Conservation (phyloP, 2,113 vertebrate species). For the Eclectus roratus region DNA sequence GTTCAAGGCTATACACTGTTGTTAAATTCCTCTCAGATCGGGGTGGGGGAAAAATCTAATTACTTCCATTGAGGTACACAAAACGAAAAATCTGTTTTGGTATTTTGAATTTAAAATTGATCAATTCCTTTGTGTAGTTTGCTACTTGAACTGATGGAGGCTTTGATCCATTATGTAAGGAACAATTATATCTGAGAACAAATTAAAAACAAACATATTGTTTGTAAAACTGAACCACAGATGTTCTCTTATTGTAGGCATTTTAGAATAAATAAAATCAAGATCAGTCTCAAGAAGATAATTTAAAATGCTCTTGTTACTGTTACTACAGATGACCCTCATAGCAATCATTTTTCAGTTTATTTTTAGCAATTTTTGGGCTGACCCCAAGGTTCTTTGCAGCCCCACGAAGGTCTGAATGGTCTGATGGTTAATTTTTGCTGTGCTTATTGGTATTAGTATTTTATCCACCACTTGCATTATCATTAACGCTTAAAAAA, state of each 20-base stretch:
- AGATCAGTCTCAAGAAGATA: background rate
- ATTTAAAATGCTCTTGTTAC: background rate
- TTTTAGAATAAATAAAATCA: constrained; percentile 4
- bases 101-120: constrained; percentile 50
- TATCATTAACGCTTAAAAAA: background rate
- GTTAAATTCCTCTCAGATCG: constrained; percentile 49
- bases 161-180: background rate
- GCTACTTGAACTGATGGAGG: background rate
- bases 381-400: constrained; percentile 7
- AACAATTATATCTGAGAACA: constrained; percentile 22
- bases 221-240: background rate
- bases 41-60: background rate
- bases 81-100: constrained; percentile 40
- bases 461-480: background rate
- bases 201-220: constrained; percentile 16
- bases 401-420: constrained; percentile 14
- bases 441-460: background rate
- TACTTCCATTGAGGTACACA: constrained; percentile 31
- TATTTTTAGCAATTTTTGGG: constrained; percentile 2
- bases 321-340: constrained; percentile 5
- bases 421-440: background rate
- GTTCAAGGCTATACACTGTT: constrained; percentile 35
- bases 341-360: background rate
- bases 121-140: background rate
- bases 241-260: background rate